phyloP scores from a whole-genome alignment of 2,888 invertebrate species.

The Coelopa pilipes region DNA sequence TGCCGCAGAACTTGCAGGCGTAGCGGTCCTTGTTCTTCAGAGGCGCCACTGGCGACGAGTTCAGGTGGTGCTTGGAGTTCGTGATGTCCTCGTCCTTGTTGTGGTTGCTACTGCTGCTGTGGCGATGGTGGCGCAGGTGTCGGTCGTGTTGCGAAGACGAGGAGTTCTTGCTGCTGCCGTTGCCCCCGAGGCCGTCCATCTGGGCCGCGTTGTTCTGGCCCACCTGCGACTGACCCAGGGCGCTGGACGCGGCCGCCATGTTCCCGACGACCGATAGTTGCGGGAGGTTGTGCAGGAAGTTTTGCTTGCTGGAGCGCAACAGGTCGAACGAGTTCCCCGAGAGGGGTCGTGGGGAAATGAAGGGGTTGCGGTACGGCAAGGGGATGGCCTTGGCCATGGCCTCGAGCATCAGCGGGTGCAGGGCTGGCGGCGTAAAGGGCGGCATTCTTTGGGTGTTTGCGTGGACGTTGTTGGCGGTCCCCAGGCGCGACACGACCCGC shows the following conservation, averaged over 20 bases:
- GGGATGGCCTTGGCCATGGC: slow-evolving; percentile 76
- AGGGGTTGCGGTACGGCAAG: slow-evolving; percentile 70
- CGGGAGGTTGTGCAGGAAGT: slow-evolving; percentile 40
- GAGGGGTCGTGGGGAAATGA: slow-evolving; percentile 68
- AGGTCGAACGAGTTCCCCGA: slow-evolving; percentile 72
- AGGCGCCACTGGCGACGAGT: slow-evolving; percentile 33
- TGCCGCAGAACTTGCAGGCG: slow-evolving; percentile 97
- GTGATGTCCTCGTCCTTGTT: slow-evolving; percentile 50
- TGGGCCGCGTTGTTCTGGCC: slow-evolving; percentile 29
- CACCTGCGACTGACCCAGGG: slow-evolving; percentile 4
- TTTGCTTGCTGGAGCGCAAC: slow-evolving; percentile 30
- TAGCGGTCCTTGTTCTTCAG: slow-evolving; percentile 86
- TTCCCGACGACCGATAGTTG: slow-evolving; percentile 42
- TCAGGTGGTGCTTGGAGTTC: slow-evolving; percentile 45
- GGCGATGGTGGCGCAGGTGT: slow-evolving; percentile 43
- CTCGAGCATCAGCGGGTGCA: slow-evolving; percentile 78
- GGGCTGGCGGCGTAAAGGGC: slow-evolving; percentile 67
- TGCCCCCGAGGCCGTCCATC: background rate
- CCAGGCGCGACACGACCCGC: slow-evolving; percentile 31
- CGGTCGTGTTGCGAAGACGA: slow-evolving; percentile 28
- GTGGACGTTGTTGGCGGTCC: slow-evolving; percentile 41
- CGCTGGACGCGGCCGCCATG: background rate
- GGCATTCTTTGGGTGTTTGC: slow-evolving; percentile 48
- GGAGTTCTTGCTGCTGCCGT: slow-evolving; percentile 14
- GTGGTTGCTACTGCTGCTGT: slow-evolving; percentile 45